Base-by-base conservation (phyloP, 1,140 invertebrate genomes). In the Hylaeus anthracinus region DNA sequence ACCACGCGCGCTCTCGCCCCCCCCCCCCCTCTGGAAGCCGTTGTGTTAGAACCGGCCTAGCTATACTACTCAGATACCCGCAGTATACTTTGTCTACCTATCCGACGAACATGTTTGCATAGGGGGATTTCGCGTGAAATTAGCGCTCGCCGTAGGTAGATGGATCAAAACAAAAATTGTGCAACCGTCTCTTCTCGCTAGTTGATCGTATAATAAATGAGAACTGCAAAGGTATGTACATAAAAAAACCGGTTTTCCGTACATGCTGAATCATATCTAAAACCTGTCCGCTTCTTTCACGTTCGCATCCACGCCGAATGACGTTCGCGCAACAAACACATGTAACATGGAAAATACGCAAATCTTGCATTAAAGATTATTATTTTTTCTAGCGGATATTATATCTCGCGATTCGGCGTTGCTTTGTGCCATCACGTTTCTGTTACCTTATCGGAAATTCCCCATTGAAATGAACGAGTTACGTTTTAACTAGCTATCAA, bases 121-220 rank as follows among this genome's bases (percentile, higher is more conserved):
- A 43, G 0, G 64, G 15, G 51, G 15, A 75, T 37, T 8, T 51
- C 2, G 10, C 61, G 8, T 56, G 14, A 37, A 56, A 53, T 43
- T 45, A 37, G 48, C 0, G 37, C 10, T 66, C n/a, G 39, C 2
- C 45, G 51, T 64, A 61, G 53, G 67, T 45, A 79, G 60, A 73
- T 48, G 72, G 39, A 82, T 64, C 79, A 89, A 88, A 89, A 89
- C 81, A 87, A 78, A 85, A 70, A 69, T 88, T 88, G 83, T 87
- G 87, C 81, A 84, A 87, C 67, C 72, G 55, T 6, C 15, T 51
- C 53, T 45, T 60, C 82, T 70, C 3, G 43, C 64, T 71, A 51
- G 72, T 79, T 58, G 78, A 81, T 81, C 79, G 72, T 84, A 88
- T 81, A 89, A 87, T 65, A 73, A 81, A 81, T 72, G 79, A 76